Conservation (phyloP, 92 coral and sea anemone species). For the Bergia sp. region DNA sequence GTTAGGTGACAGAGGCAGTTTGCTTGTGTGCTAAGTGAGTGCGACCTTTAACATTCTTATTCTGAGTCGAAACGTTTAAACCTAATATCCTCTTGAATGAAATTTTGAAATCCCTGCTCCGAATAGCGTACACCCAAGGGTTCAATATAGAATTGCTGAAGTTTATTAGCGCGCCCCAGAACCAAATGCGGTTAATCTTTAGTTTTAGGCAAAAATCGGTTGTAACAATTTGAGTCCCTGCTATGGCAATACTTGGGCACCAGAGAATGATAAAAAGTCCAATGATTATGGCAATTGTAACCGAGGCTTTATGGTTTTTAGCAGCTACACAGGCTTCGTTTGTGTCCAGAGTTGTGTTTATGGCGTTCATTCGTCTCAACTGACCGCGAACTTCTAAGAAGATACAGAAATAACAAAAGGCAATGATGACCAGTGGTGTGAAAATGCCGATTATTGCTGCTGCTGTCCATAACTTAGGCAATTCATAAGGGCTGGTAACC, state of each 20-base stretch:
- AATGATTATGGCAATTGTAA: constrained; percentile 68
- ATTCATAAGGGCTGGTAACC: constrained; percentile 52
- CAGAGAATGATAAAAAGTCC: constrained; percentile 67
- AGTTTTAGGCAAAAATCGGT: constrained; percentile 61
- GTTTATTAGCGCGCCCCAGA: constrained; percentile 71
- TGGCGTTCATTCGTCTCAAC: constrained; percentile 53
- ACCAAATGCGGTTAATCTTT: constrained; percentile 65
- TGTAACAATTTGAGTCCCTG: constrained; percentile 64
- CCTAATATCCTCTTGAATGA: constrained; percentile 42
- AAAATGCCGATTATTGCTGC: constrained; percentile 66
- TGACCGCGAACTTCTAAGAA: constrained; percentile 60
- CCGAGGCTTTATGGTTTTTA: constrained; percentile 66
- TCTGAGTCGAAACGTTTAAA: too few relatives aligned
- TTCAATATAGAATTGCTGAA: constrained; percentile 74
- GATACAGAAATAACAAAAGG: constrained; percentile 67
- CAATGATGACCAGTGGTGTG: constrained; percentile 61
- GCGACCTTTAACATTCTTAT: too few relatives aligned
- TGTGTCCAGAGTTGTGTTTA: not conserved
- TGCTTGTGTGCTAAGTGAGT: too few relatives aligned
- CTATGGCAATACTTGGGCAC: constrained; percentile 72
- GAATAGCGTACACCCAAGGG: constrained; percentile 76
- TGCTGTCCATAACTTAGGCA: constrained; percentile 77
- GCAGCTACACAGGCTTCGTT: constrained; percentile 22
- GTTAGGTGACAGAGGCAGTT: too few relatives aligned
- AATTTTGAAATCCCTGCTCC: constrained; percentile 56